Percentiles rank a stretch among this genome's conserved stretches.
These are phyloP conservation scores for Apogon hyalosoma DNA, from an alignment of 2,797 vertebrate species.

Conservation along the genomic window DNA sequence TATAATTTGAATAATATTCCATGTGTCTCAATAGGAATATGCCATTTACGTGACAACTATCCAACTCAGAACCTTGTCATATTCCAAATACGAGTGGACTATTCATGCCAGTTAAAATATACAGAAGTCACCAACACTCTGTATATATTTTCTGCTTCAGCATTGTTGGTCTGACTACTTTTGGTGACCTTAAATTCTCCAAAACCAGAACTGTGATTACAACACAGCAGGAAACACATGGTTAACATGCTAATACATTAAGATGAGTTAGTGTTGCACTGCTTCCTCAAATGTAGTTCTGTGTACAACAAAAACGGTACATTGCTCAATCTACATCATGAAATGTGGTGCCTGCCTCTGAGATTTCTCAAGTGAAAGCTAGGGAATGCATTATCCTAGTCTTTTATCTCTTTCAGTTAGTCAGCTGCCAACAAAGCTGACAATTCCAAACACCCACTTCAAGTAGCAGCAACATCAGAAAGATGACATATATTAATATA, in stretches of 20 bases:
- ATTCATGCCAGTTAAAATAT: too few species aligned
- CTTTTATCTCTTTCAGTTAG: constrained; percentile 43
- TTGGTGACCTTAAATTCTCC: constrained; percentile 43
- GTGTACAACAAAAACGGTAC: constrained; percentile 14
- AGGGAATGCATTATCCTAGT: constrained; percentile 12
- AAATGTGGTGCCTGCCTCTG: constrained; percentile 13
- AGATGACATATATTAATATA: constrained; percentile 31
- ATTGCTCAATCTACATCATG: constrained; percentile 27
- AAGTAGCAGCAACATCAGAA: constrained; percentile 46
- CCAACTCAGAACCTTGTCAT: too few species aligned
- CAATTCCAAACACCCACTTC: constrained; percentile 63
- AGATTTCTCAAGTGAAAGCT: constrained; percentile 34
- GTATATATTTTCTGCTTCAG: constrained; percentile 20
- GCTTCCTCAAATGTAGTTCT: constrained; percentile 60
- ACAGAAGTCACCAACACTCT: constrained; percentile 13
- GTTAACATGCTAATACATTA: constrained; percentile 31
- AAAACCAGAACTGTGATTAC: constrained; percentile 52
- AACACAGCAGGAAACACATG: constrained; percentile 62
- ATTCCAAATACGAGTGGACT: too few species aligned
- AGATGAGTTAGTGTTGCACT: constrained; percentile 17
- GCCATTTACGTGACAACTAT: too few species aligned
- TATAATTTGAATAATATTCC: too few species aligned
- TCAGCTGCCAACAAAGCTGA: constrained; percentile 48
- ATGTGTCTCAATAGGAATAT: too few species aligned
- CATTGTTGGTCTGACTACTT: constrained; percentile 13